phyloP scores from a whole-genome alignment of 2,113 vertebrate species.

The Turdus rufiventris region DNA sequence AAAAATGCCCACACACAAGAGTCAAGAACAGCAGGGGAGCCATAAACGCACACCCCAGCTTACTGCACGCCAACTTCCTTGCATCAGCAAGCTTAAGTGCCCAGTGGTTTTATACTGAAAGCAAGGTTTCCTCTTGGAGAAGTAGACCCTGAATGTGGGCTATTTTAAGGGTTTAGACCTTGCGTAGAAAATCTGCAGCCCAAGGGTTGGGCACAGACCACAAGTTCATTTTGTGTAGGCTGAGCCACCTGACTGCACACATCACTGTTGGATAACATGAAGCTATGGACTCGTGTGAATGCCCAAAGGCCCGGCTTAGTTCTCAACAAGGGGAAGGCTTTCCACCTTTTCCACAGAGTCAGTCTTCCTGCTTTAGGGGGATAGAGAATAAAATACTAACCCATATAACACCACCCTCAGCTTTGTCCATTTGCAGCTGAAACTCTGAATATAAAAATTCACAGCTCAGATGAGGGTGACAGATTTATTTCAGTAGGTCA shows the following conservation, averaged over 20 bases:
- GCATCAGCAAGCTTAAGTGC: background rate
- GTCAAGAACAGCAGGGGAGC: background rate
- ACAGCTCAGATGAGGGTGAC: background rate
- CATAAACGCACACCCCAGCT: background rate
- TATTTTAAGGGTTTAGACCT: background rate
- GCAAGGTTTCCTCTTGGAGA: background rate
- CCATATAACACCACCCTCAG: background rate
- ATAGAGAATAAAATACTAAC: background rate
- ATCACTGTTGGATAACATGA: fast-evolving
- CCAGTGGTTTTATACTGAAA: background rate
- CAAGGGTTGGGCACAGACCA: background rate
- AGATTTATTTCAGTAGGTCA: background rate
- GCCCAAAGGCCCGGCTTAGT: background rate
- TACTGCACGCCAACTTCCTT: background rate
- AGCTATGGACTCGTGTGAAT: background rate
- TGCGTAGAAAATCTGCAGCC: background rate
- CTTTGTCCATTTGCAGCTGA: background rate
- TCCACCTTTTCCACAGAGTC: background rate
- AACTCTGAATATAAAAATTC: background rate
- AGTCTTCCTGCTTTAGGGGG: background rate
- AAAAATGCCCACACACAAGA: background rate
- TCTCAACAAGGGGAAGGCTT: background rate
- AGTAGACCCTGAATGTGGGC: fast-evolving
- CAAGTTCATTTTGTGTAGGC: background rate
- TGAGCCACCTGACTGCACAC: background rate